Percentiles rank a stretch among this genome's conserved stretches.
These are phyloP conservation scores for Leptopilina boulardi DNA, from an alignment of 1,140 invertebrate genomes.

Conservation along the genomic window DNA sequence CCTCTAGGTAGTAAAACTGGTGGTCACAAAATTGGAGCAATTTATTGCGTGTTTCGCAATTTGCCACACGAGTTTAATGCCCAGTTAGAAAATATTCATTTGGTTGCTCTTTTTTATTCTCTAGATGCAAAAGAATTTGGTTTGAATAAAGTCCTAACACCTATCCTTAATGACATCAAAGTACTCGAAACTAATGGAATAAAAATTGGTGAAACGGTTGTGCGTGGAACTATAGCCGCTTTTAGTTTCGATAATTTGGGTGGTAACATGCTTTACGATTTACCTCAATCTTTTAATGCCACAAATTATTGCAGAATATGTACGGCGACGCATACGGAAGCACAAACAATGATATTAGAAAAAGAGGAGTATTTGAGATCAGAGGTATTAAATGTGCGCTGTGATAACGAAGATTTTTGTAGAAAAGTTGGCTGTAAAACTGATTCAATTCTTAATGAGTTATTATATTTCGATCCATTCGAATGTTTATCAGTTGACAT, in stretches of 20 bases:
- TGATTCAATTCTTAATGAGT: too few species aligned
- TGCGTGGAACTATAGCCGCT: conserved; percentile 36
- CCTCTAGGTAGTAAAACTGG: conserved; percentile 36
- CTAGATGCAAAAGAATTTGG: conserved; percentile 35
- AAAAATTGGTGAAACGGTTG: not conserved
- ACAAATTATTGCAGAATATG: conserved; percentile 50
- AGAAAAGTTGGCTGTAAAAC: too few species aligned
- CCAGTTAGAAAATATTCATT: conserved; percentile 42
- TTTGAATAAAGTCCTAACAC: conserved; percentile 41
- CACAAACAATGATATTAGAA: too few species aligned
- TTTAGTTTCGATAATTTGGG: conserved; percentile 50
- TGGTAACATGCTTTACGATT: conserved; percentile 45
- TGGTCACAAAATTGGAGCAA: conserved; percentile 44
- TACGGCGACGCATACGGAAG: not conserved
- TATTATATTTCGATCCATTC: too few species aligned
- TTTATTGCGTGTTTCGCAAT: conserved; percentile 47
- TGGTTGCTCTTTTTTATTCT: conserved; percentile 44
- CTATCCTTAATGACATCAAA: conserved; percentile 40
- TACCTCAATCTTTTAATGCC: conserved; percentile 44
- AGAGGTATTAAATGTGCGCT: too few species aligned
- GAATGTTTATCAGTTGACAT: too few species aligned
- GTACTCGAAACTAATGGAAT: conserved; percentile 36
- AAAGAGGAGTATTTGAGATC: too few species aligned
- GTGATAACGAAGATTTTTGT: too few species aligned
- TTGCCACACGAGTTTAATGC: conserved; percentile 42